Percentiles rank a stretch among this genome's conserved stretches.
Evolutionary conservation across 2,888 invertebrate species (phyloP).

Genomic region (Morpho achilles): DNA sequence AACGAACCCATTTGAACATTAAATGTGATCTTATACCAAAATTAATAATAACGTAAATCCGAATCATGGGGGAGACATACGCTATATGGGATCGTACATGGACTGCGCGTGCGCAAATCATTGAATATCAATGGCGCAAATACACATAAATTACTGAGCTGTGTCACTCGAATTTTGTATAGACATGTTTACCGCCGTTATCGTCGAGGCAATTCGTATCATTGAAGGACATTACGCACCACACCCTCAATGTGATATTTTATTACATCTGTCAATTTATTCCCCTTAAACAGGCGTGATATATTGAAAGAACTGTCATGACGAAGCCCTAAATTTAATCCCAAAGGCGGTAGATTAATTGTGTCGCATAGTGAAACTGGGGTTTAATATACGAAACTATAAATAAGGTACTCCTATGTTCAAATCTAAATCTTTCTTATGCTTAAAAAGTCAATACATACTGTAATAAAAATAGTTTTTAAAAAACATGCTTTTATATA

Average conservation of each 20-base stretch:
- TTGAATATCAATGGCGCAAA: constrained; percentile 16
- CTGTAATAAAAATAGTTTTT: no score
- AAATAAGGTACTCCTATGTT: no score
- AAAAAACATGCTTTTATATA: no score
- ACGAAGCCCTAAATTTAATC: constrained; percentile 16
- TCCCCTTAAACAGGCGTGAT: constrained; percentile 27
- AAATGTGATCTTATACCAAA: constrained; percentile 49
- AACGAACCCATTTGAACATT: constrained; percentile 40
- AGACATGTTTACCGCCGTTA: constrained; percentile 16
- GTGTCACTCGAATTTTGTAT: constrained; percentile 40
- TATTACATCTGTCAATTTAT: constrained; percentile 26
- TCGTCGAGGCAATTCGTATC: constrained; percentile 16
- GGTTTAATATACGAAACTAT: no score
- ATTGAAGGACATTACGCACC: constrained; percentile 9
- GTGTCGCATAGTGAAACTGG: neutral
- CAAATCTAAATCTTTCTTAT: no score
- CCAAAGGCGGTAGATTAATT: constrained; percentile 24
- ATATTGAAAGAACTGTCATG: constrained; percentile 22
- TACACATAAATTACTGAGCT: constrained; percentile 62
- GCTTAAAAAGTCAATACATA: no score
- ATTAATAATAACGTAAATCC: constrained; percentile 51
- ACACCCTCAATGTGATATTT: constrained; percentile 22
- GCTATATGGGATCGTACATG: constrained; percentile 24
- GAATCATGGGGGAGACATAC: constrained; percentile 52
- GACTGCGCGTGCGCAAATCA: constrained; percentile 30